Evolutionary conservation across 2,888 invertebrate genomes (phyloP).

Genomic region (Julus scandinavius): DNA sequence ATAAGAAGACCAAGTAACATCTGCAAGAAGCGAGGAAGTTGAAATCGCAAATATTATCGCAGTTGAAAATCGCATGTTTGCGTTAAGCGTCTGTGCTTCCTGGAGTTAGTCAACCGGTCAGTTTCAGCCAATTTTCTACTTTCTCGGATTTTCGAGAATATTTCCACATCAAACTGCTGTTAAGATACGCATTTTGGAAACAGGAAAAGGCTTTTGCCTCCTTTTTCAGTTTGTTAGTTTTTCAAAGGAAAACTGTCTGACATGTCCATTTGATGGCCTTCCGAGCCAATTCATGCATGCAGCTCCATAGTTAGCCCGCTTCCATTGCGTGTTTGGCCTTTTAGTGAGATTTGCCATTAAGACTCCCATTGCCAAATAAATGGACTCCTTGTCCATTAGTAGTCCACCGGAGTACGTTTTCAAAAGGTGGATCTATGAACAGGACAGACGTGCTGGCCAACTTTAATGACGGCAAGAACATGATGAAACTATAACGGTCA

Average conservation of each 20-base stretch:
- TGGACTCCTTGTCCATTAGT: not conserved
- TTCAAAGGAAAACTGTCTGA: not conserved
- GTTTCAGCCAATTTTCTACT: not conserved
- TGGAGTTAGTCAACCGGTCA: not conserved
- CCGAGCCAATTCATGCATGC: not conserved
- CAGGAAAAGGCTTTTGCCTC: not conserved
- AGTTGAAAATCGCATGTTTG: not conserved
- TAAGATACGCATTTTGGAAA: not conserved
- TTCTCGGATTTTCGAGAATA: not conserved
- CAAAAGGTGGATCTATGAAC: not conserved
- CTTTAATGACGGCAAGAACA: not conserved
- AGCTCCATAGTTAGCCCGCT: not conserved
- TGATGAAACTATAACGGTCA: not conserved
- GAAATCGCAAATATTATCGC: not conserved
- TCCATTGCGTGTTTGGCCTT: slow-evolving; percentile 25
- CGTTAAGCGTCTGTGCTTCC: not conserved
- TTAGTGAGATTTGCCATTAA: slow-evolving; percentile 10
- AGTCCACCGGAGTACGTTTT: not conserved
- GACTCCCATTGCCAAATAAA: slow-evolving; percentile 1
- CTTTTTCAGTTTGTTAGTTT: slow-evolving; percentile 10
- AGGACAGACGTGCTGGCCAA: not conserved
- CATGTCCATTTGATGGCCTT: not conserved
- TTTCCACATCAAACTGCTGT: not conserved
- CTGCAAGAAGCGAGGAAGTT: not conserved
- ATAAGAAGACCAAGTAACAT: not conserved